Percentiles rank a stretch among this genome's conserved stretches.
These are phyloP conservation scores for Alviniconcha strummeri DNA, from an alignment of 2,888 invertebrate species.

Conservation along the genomic window DNA sequence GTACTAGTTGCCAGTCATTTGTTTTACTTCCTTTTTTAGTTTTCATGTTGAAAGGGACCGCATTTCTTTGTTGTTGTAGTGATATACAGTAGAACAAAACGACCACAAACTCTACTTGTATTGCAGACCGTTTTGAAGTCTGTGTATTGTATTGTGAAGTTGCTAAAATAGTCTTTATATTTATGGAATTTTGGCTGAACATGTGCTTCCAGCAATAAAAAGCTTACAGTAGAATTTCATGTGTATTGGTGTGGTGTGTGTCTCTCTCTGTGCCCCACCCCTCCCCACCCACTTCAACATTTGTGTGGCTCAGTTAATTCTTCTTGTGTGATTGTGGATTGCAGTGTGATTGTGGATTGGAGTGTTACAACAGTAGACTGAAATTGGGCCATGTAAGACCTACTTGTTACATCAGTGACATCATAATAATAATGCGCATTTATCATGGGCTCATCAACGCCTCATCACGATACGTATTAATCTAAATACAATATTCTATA, in stretches of 20 bases:
- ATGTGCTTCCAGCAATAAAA: slow-evolving; percentile 33
- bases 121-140: slow-evolving; percentile 23
- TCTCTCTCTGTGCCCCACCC: slow-evolving; percentile 5
- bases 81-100: slow-evolving; percentile 29
- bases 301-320: too few relatives aligned
- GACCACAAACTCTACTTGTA: slow-evolving; percentile 22
- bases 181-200: slow-evolving; percentile 33
- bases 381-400: too few relatives aligned
- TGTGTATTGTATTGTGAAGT: slow-evolving; percentile 28
- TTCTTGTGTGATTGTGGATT: background rate
- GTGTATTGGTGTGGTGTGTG: background rate
- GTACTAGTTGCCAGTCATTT: slow-evolving; percentile 13
- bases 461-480: too few relatives aligned
- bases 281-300: background rate
- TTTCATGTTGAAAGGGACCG: slow-evolving; percentile 22
- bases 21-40: background rate
- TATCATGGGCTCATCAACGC: too few relatives aligned
- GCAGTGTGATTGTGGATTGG: background rate
- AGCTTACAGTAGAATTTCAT: slow-evolving; percentile 26
- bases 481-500: too few relatives aligned
- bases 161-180: slow-evolving; percentile 32
- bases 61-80: slow-evolving; percentile 4
- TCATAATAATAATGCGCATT: too few relatives aligned
- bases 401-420: too few relatives aligned
- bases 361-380: too few relatives aligned